phyloP scores from a whole-genome alignment of 2,113 vertebrate species.

The Carassius carassius region DNA sequence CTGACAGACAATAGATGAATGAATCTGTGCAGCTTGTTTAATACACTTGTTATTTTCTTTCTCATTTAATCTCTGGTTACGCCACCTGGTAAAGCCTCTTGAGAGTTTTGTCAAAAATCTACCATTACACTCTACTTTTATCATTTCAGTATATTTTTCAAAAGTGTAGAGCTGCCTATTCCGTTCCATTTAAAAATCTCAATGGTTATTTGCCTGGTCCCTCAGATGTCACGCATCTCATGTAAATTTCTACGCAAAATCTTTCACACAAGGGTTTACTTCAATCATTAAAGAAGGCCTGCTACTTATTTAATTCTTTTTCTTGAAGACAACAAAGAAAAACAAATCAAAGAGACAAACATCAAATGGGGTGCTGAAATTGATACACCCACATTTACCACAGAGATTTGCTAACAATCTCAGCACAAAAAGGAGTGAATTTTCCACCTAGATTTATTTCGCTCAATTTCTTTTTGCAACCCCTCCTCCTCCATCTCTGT shows the following conservation, averaged over 20 bases:
- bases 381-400: conserved; percentile 60
- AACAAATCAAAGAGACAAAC: conserved; percentile 75
- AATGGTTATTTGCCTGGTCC: background rate
- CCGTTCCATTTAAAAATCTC: conserved; percentile 41
- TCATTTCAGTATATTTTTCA: conserved; percentile 9
- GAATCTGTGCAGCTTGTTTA: conserved; percentile 5
- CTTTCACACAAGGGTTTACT: conserved; percentile 56
- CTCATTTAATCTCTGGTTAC: conserved; percentile 12
- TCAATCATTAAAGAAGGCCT: conserved; percentile 58
- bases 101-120: conserved; percentile 8
- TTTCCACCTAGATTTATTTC: conserved; percentile 55
- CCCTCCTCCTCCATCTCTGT: conserved; percentile 39
- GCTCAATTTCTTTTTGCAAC: conserved; percentile 41
- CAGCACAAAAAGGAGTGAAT: conserved; percentile 55
- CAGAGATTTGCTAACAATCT: conserved; percentile 70
- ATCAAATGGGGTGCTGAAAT: conserved; percentile 70
- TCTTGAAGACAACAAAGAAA: conserved; percentile 64
- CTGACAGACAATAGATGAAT: background rate
- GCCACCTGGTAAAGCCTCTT: conserved; percentile 6
- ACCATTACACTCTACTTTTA: background rate
- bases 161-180: conserved; percentile 19
- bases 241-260: conserved; percentile 40
- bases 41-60: background rate
- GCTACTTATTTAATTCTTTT: conserved; percentile 68
- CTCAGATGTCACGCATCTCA: conserved; percentile 23